phyloP scores from a whole-genome alignment of 2,888 invertebrate genomes.

The Meloe dianella region DNA sequence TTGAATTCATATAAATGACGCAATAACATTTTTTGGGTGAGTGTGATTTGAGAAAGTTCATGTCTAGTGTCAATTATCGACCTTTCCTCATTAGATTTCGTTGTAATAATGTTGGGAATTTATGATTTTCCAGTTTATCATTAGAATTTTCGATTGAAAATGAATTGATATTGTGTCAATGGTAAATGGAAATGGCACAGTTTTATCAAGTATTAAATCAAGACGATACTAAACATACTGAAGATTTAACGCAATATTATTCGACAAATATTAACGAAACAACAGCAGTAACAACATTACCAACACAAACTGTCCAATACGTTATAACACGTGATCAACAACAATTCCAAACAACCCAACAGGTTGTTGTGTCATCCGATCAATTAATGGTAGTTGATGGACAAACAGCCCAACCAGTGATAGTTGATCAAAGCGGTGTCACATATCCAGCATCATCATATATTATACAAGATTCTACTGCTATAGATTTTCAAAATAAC shows the following conservation, averaged over 20 bases:
- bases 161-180: neutral
- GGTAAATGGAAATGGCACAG: constrained; percentile 65
- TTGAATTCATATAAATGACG: neutral
- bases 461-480: constrained; percentile 31
- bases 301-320: constrained; percentile 51
- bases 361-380: constrained; percentile 52
- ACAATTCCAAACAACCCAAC: constrained; percentile 49
- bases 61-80: neutral
- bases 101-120: neutral
- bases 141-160: neutral
- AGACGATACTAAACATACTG: constrained; percentile 63
- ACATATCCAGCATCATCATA: constrained; percentile 47
- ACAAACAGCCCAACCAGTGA: constrained; percentile 56
- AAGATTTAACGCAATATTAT: constrained; percentile 70
- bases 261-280: constrained; percentile 63
- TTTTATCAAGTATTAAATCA: constrained; percentile 71
- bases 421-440: constrained; percentile 50
- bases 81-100: neutral
- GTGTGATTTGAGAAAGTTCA: neutral
- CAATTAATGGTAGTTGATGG: constrained; percentile 60
- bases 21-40: too few relatives aligned
- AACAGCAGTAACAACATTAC: constrained; percentile 5
- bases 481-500: constrained; percentile 29
- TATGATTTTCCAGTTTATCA: neutral
- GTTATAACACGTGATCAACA: constrained; percentile 50